These are phyloP conservation scores for Tachina fera DNA, from an alignment of 2,888 invertebrate species.

Conservation along the genomic window DNA sequence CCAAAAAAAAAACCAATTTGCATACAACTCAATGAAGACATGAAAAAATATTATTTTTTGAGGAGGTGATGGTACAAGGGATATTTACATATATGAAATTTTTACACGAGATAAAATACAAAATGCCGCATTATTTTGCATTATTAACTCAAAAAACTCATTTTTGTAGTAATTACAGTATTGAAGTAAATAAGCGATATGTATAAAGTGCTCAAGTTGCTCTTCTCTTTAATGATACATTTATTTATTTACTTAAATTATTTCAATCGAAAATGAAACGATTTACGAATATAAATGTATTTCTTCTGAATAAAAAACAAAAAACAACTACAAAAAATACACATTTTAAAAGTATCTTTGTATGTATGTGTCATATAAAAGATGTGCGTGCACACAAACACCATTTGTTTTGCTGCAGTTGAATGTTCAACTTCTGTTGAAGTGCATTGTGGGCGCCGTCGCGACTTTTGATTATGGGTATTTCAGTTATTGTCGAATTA, in stretches of 20 bases:
- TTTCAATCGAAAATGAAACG: slow-evolving; percentile 59
- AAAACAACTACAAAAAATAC: slow-evolving; percentile 23
- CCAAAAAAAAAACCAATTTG: too few relatives aligned
- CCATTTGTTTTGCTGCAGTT: slow-evolving; percentile 30
- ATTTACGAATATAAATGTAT: slow-evolving; percentile 60
- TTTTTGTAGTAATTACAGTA: too few relatives aligned
- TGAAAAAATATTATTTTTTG: too few relatives aligned
- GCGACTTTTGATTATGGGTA: slow-evolving; percentile 42
- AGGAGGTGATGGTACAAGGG: too few relatives aligned
- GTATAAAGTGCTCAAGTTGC: slow-evolving; percentile 48
- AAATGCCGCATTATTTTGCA: too few relatives aligned
- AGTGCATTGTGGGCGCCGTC: slow-evolving; percentile 63
- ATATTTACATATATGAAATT: too few relatives aligned
- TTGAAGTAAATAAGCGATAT: neutral
- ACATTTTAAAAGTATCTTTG: slow-evolving; percentile 44
- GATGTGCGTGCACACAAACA: slow-evolving; percentile 56
- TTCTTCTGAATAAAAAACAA: slow-evolving; percentile 51
- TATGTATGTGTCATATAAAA: slow-evolving; percentile 47
- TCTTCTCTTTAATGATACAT: slow-evolving; percentile 47
- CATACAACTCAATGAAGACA: too few relatives aligned
- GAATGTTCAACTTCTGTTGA: slow-evolving; percentile 29
- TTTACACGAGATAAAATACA: too few relatives aligned
- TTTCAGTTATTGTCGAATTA: slow-evolving; percentile 26
- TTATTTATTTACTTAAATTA: slow-evolving; percentile 62
- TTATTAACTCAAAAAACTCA: too few relatives aligned